Evolutionary conservation across 2,113 vertebrate species (phyloP).

Genomic region (Corvus cornix): DNA sequence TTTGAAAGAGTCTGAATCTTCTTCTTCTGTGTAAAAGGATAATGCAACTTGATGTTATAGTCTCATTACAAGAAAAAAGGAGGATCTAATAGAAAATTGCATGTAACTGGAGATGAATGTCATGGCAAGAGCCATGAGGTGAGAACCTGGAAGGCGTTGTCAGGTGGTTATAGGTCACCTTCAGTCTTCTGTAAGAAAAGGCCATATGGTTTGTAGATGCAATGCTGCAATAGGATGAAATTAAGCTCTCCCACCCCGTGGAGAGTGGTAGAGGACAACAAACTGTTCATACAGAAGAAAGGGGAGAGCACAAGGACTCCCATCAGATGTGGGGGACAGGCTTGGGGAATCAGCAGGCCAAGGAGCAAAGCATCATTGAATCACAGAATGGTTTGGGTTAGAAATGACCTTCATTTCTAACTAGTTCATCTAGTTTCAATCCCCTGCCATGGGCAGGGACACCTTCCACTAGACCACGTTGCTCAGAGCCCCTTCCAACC

Average conservation of each 20-base stretch:
- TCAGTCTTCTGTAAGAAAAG: neutral
- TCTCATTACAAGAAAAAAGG: neutral
- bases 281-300: neutral
- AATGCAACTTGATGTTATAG: neutral
- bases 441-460: neutral
- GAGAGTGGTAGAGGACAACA: neutral
- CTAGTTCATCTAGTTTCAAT: neutral
- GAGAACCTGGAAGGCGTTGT: neutral
- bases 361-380: neutral
- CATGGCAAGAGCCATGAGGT: neutral
- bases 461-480: neutral
- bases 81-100: neutral
- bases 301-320: neutral
- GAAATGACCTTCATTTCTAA: neutral
- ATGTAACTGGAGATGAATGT: neutral
- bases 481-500: neutral
- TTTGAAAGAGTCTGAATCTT: neutral
- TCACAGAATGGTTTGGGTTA: neutral
- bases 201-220: neutral
- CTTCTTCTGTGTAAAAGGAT: neutral
- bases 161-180: neutral
- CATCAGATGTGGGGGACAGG: neutral
- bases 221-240: neutral
- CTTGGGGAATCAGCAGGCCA: accelerated
- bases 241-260: neutral